Conservation (phyloP, 2,797 vertebrate species). For the Molossus molossus region DNA sequence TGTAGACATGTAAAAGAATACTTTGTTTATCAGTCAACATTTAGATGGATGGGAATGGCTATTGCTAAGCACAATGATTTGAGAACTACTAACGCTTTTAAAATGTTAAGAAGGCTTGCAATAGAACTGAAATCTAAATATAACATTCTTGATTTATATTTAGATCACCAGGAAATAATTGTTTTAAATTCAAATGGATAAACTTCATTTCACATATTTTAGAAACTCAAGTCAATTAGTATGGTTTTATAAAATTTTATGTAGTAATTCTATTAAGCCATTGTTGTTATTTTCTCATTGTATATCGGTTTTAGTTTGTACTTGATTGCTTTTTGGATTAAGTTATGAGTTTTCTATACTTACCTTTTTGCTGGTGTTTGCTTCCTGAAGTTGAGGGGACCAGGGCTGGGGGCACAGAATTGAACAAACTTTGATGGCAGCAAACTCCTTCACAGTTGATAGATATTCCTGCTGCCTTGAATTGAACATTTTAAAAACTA, state of each 20-base stretch:
- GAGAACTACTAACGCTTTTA: neutral
- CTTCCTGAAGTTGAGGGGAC: neutral
- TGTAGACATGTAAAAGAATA: constrained; percentile 40
- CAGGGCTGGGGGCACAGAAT: neutral
- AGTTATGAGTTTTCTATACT: neutral
- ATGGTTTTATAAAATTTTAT: constrained; percentile 51
- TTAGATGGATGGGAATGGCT: neutral
- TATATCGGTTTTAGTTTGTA: constrained; percentile 48
- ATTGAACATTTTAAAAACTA: constrained; percentile 17
- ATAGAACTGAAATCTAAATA: constrained; percentile 27
- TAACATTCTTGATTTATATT: constrained; percentile 56
- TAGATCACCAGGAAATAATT: neutral
- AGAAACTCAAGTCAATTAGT: neutral
- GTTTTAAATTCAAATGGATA: constrained; percentile 42
- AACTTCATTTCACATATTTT: constrained; percentile 49
- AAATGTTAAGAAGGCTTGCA: neutral
- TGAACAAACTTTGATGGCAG: constrained; percentile 14
- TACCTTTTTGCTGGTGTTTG: constrained; percentile 4
- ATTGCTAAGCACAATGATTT: neutral
- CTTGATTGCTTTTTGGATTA: constrained; percentile 51
- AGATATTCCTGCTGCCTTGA: neutral
- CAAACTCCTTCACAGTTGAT: neutral
- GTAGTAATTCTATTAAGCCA: neutral
- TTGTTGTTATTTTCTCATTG: constrained; percentile 52
- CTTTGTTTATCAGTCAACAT: neutral